Percentiles rank a stretch among this genome's conserved stretches.
Conservation (phyloP, 2,888 invertebrate genomes). For the Heteropelma amictum region DNA sequence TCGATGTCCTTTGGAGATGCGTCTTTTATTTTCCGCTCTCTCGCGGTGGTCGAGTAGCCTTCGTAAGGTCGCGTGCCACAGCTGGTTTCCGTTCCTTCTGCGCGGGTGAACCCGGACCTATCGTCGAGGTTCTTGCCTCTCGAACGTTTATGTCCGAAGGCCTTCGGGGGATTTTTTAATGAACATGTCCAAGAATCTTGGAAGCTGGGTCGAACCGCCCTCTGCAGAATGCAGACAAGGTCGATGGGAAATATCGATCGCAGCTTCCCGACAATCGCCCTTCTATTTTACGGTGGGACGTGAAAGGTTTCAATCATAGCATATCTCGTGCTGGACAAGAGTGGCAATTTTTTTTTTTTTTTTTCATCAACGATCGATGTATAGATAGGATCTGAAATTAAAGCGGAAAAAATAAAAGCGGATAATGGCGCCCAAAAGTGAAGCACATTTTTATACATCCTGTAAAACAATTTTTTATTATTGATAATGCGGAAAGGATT, state of each 20-base stretch:
- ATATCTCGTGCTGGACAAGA: too few species aligned
- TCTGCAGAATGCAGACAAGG: neutral
- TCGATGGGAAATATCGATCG: neutral
- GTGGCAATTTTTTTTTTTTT: neutral
- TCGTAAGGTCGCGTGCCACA: conserved; percentile 38
- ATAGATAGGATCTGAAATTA: too few species aligned
- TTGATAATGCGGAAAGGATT: too few species aligned
- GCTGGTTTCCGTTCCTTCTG: neutral
- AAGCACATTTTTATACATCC: too few species aligned
- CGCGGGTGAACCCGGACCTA: conserved; percentile 28
- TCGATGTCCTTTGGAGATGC: conserved; percentile 26
- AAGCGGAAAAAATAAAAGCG: too few species aligned
- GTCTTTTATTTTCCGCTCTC: conserved; percentile 26
- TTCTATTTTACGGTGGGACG: too few species aligned
- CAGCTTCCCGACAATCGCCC: too few species aligned
- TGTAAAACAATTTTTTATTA: too few species aligned
- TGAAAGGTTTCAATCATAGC: too few species aligned
- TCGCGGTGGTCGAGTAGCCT: conserved; percentile 31
- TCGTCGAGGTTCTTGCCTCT: neutral
- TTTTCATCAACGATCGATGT: too few species aligned
- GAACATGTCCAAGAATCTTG: conserved; percentile 1
- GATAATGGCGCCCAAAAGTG: too few species aligned
- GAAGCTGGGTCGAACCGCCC: neutral
- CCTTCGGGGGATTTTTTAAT: neutral
- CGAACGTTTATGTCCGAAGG: neutral